phyloP scores from a whole-genome alignment of 2,888 invertebrate genomes.

The Stenolophus ochropezus region DNA sequence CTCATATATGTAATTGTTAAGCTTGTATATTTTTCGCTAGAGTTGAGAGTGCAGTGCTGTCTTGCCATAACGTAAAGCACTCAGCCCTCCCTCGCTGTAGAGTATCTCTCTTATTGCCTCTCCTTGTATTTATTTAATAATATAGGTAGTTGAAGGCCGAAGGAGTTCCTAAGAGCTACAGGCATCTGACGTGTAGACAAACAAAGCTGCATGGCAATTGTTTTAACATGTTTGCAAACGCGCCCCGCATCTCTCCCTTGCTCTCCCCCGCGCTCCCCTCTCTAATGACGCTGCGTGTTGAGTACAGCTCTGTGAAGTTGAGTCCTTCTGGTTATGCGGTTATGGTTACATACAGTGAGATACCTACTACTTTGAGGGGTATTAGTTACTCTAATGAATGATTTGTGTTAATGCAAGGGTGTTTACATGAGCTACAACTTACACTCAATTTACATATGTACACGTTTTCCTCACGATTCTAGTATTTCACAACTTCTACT shows the following conservation, averaged over 20 bases:
- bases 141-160: constrained; percentile 56
- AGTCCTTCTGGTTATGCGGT: constrained; percentile 26
- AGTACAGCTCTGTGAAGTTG: not conserved
- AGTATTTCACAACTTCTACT: no score
- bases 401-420: constrained; percentile 18
- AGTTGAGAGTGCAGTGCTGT: no score
- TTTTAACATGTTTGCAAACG: constrained; percentile 62
- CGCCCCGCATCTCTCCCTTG: constrained; percentile 23
- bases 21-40: no score
- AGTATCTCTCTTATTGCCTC: not conserved
- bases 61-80: not conserved
- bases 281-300: constrained; percentile 6
- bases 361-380: constrained; percentile 17
- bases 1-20: no score
- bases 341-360: constrained; percentile 17
- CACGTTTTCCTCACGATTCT: no score
- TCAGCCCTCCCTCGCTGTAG: not conserved
- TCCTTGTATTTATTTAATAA: constrained; percentile 60
- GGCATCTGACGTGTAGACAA: constrained; percentile 61
- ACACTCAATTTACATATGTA: not conserved
- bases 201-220: constrained; percentile 61
- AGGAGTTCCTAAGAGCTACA: constrained; percentile 59
- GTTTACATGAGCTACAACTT: not conserved
- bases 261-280: not conserved
- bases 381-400: constrained; percentile 24